Conservation (phyloP, 2,888 invertebrate genomes). For the Heliconius aoede region DNA sequence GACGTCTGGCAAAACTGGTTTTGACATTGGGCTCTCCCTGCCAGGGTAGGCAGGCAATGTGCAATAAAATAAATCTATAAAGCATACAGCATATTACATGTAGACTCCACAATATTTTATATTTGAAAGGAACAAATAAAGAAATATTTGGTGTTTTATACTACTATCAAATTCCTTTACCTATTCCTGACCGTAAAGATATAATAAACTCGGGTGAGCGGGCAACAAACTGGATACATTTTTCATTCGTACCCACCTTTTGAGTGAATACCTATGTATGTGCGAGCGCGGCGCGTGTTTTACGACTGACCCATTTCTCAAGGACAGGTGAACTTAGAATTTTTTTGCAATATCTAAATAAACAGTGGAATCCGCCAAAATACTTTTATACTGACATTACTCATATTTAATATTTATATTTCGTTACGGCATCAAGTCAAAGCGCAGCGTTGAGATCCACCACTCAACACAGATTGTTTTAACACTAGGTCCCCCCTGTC, state of each 20-base stretch:
- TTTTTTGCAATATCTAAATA: conserved; percentile 8
- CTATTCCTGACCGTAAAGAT: conserved; percentile 13
- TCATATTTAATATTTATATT: no score
- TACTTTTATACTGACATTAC: not conserved
- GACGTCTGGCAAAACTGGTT: no score
- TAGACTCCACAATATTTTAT: not conserved
- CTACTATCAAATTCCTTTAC: conserved; percentile 23
- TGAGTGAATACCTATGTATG: conserved; percentile 67
- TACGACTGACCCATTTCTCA: conserved; percentile 65
- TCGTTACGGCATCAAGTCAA: no score
- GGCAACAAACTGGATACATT: conserved; percentile 56
- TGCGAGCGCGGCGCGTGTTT: conserved; percentile 59
- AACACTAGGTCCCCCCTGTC: no score
- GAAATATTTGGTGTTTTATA: conserved; percentile 22
- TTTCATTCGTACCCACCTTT: conserved; percentile 65
- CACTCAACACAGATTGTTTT: no score
- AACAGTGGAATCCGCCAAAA: not conserved
- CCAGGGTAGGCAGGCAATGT: no score
- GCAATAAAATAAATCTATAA: no score
- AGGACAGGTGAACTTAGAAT: conserved; percentile 65
- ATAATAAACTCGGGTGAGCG: conserved; percentile 37
- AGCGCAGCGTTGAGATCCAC: no score
- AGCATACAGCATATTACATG: not conserved
- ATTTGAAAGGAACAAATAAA: conserved; percentile 10
- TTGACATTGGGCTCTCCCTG: no score